Percentiles rank a stretch among this genome's conserved stretches.
Conservation (phyloP, 2,888 invertebrate species). For the Artemia sinica region DNA sequence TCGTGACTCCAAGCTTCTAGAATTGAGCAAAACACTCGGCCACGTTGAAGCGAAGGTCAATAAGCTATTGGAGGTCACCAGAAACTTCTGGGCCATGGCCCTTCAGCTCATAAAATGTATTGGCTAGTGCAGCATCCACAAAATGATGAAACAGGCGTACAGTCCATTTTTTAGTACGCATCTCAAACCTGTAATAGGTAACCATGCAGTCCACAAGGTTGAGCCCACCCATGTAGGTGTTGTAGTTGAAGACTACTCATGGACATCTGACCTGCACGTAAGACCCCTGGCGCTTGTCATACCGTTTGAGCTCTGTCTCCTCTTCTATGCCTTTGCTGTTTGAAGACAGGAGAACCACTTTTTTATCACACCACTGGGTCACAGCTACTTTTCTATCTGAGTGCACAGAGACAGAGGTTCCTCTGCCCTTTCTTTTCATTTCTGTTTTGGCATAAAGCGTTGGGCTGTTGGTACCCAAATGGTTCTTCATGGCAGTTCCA, state of each 20-base stretch:
- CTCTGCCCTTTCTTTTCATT: neutral
- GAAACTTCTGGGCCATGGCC: neutral
- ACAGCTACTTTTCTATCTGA: neutral
- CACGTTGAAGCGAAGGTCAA: neutral
- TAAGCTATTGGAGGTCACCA: neutral
- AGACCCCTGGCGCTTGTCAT: conserved; percentile 10
- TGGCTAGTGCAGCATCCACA: neutral
- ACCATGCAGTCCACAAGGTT: conserved; percentile 28
- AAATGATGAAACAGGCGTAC: conserved; percentile 27
- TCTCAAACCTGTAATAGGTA: conserved; percentile 28
- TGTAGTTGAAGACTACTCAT: conserved; percentile 27
- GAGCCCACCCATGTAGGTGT: conserved; percentile 28
- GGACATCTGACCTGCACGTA: conserved; percentile 27
- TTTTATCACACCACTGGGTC: conserved; percentile 10
- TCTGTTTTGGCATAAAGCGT: conserved; percentile 12
- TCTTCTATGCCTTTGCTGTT: conserved; percentile 26
- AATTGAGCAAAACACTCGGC: too few relatives aligned
- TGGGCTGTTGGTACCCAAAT: neutral
- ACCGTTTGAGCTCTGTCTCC: conserved; percentile 21
- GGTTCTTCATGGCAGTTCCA: too few relatives aligned
- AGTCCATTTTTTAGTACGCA: conserved; percentile 21
- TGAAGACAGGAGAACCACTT: conserved; percentile 8
- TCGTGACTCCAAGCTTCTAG: too few relatives aligned
- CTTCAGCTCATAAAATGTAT: conserved; percentile 2
- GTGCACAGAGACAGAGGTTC: neutral